Percentiles rank a stretch among this genome's conserved stretches.
Conservation (phyloP, 2,797 vertebrate genomes). For the Mus spretus region DNA sequence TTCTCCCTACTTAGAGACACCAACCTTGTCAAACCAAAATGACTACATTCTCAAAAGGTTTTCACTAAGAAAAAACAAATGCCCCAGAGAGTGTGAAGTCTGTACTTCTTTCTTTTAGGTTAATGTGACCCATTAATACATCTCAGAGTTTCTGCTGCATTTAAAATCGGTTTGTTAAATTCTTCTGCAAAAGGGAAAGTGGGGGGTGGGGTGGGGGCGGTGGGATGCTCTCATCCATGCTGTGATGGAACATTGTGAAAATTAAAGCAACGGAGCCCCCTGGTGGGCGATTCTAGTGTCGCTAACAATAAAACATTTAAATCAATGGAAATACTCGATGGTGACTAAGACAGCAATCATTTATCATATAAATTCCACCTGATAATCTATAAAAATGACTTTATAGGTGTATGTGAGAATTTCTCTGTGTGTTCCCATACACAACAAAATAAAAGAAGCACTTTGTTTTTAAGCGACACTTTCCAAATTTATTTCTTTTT, state of each 20-base stretch:
- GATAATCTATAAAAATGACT: neutral
- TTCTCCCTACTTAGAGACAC: constrained; percentile 38
- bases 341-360: constrained; percentile 44
- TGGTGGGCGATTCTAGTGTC: constrained; percentile 81
- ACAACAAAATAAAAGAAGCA: neutral
- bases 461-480: neutral
- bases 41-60: constrained; percentile 60
- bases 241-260: constrained; percentile 70
- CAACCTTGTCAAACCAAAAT: constrained; percentile 61
- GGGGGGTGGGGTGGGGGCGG: constrained; percentile 27
- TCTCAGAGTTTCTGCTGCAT: constrained; percentile 77
- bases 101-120: constrained; percentile 74
- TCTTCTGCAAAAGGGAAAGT: constrained; percentile 49
- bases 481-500: neutral
- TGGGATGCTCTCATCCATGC: neutral
- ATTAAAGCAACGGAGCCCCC: constrained; percentile 87
- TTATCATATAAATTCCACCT: constrained; percentile 9
- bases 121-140: constrained; percentile 84
- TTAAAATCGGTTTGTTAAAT: constrained; percentile 79
- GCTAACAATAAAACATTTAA: constrained; percentile 52
- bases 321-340: constrained; percentile 27
- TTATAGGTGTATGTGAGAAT: neutral
- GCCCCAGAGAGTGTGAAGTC: constrained; percentile 65
- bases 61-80: constrained; percentile 72
- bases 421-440: neutral